These are phyloP conservation scores for Stenoptilia bipunctidactyla DNA, from an alignment of 2,888 invertebrate species.

Conservation along the genomic window DNA sequence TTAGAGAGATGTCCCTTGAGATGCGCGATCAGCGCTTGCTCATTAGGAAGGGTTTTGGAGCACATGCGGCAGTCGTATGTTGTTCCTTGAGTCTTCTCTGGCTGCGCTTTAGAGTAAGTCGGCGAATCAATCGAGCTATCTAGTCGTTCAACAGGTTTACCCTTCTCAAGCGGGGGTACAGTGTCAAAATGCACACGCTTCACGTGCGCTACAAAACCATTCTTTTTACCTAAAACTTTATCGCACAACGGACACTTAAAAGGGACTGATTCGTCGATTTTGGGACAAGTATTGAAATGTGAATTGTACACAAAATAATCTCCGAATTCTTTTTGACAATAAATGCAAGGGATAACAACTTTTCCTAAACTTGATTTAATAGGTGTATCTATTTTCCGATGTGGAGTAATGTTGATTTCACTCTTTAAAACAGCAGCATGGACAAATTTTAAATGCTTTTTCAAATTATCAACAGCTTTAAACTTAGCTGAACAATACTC, in stretches of 20 bases:
- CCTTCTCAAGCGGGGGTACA: background rate
- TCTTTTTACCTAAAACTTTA: slow-evolving; percentile 28
- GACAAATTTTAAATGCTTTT: slow-evolving; percentile 48
- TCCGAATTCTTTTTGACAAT: slow-evolving; percentile 33
- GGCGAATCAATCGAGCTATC: slow-evolving; percentile 12
- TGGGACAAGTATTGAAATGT: slow-evolving; percentile 38
- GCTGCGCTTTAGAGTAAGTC: slow-evolving; percentile 11
- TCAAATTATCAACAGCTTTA: slow-evolving; percentile 41
- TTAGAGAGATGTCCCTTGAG: slow-evolving; percentile 53
- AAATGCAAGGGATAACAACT: slow-evolving; percentile 42
- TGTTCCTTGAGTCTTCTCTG: slow-evolving; percentile 7
- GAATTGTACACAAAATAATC: slow-evolving; percentile 40
- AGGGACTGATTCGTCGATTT: slow-evolving; percentile 24
- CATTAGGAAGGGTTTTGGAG: slow-evolving; percentile 35
- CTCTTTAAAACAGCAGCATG: slow-evolving; percentile 45
- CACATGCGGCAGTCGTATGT: slow-evolving; percentile 56
- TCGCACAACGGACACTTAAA: slow-evolving; percentile 44
- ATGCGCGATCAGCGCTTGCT: slow-evolving; percentile 47
- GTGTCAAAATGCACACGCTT: slow-evolving; percentile 38
- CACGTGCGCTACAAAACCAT: slow-evolving; percentile 37
- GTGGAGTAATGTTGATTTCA: slow-evolving; percentile 14
- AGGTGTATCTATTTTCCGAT: slow-evolving; percentile 7
- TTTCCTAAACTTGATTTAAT: slow-evolving; percentile 14
- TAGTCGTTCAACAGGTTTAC: background rate
- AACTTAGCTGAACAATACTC: slow-evolving; percentile 45